Evolutionary conservation across 1,140 invertebrate genomes (phyloP).

Genomic region (Belonocnema kinseyi): DNA sequence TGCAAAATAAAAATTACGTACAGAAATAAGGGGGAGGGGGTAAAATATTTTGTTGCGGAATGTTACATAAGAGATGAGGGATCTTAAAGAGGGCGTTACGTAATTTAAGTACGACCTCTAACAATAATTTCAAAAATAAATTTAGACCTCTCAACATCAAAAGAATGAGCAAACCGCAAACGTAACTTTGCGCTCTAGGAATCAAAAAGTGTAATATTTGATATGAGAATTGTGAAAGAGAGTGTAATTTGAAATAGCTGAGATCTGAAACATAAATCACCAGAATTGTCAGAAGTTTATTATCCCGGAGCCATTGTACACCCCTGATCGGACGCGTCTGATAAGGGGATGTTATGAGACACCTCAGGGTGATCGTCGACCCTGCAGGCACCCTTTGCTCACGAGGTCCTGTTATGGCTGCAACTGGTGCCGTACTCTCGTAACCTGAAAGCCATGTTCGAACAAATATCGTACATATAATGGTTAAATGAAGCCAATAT

Average conservation of each 20-base stretch:
- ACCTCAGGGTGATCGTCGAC: constrained; percentile 74
- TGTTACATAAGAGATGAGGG: no score
- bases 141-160: no score
- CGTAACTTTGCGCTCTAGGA: no score
- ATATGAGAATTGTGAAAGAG: constrained; percentile 13
- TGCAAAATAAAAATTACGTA: no score
- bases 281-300: constrained; percentile 75
- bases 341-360: constrained; percentile 73
- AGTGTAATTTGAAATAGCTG: constrained; percentile 12
- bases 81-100: no score
- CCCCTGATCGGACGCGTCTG: constrained; percentile 71
- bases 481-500: not conserved
- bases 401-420: constrained; percentile 71
- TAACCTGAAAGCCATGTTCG: constrained; percentile 67
- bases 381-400: constrained; percentile 71
- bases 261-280: constrained; percentile 52
- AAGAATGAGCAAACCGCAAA: no score
- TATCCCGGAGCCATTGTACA: constrained; percentile 73
- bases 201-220: not conserved
- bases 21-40: no score
- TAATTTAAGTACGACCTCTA: no score
- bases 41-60: no score
- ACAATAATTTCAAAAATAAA: no score
- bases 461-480: constrained; percentile 52
- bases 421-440: constrained; percentile 72